Evolutionary conservation across 2,797 vertebrate genomes (phyloP), one percentile per base, ranked within the genome.

Genomic region (Borostomias antarcticus): DNA sequence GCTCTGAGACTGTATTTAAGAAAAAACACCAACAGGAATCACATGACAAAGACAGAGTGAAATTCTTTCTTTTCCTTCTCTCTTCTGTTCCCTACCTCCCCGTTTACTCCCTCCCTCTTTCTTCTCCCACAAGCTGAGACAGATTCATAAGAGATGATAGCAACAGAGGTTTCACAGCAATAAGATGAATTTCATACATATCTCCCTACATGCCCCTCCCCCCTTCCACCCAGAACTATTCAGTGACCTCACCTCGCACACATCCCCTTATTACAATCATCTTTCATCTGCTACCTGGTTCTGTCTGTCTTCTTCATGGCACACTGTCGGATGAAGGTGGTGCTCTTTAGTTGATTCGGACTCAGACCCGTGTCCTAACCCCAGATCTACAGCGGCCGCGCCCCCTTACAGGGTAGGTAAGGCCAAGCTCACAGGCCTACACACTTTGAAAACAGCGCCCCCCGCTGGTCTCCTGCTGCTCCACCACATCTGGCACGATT

Each of bases 101-200:
- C 45, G 54, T 81, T 80, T 50, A 62, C 63, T 81, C 53, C 62
- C 71, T 75, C 84, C 89, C 86, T 85, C 86, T 23, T 21, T 85
- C 85, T 84, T 81, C 77, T 85, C 82, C 81, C 88, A 75, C 88
- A 90, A 89, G 89, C 84, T 62, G 70, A 78, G 82, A 85, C 88
- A 89, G 77, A 90, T 89, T 85, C 80, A 71, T 77, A 77, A 70
- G 77, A 80, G 83, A 85, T 80, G 71, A 79, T 68, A 85, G 63
- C 80, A 84, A 53, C 77, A 69, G 73, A 77, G 78, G 68, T 56
- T 69, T 78, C 82, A 76, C 62, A 74, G 58, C 68, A 80, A 58
- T 52, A 47, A 60, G 48, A 63, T 54, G 56, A 53, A 56, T 5
- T 17, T 40, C 37, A 28, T 47, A 43, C 54, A 25, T 30, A 35